These are phyloP conservation scores for Lottia gigantea DNA, from an alignment of 2,888 invertebrate species.

Conservation along the genomic window DNA sequence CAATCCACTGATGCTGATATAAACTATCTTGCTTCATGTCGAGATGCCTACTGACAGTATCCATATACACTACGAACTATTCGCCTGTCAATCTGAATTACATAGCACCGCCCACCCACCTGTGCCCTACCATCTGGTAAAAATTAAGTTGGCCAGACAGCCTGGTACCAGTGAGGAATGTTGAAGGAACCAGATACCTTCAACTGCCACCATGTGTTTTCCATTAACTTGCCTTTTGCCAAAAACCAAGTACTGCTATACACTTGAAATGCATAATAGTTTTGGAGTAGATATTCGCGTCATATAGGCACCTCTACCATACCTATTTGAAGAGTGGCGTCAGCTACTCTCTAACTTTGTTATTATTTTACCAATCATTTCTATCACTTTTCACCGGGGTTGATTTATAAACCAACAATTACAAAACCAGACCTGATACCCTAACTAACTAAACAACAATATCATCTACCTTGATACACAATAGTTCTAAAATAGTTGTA, in stretches of 20 bases:
- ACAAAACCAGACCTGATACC: too few relatives aligned
- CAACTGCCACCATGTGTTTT: slow-evolving; percentile 17
- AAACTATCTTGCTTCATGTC: slow-evolving; percentile 11
- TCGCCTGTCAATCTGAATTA: neutral
- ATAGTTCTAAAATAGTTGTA: too few relatives aligned
- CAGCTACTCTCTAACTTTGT: too few relatives aligned
- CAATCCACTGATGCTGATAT: slow-evolving; percentile 1
- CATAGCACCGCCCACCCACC: slow-evolving; percentile 22
- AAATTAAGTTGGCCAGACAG: slow-evolving; percentile 45
- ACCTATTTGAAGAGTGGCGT: too few relatives aligned
- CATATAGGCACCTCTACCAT: too few relatives aligned
- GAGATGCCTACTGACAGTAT: neutral
- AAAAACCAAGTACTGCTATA: slow-evolving; percentile 9
- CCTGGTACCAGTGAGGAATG: slow-evolving; percentile 50
- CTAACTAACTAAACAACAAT: too few relatives aligned
- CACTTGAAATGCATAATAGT: neutral
- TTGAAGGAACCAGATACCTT: slow-evolving; percentile 35
- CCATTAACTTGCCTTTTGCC: neutral
- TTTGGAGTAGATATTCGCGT: too few relatives aligned
- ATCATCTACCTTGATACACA: too few relatives aligned
- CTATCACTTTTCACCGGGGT: too few relatives aligned
- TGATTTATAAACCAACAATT: too few relatives aligned
- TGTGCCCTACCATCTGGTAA: slow-evolving; percentile 39
- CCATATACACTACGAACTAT: neutral
- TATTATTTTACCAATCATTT: too few relatives aligned